Evolutionary conservation across 2,113 vertebrate species (phyloP), one percentile per base, ranked within the genome.

Genomic region (Bagarius yarrelli): DNA sequence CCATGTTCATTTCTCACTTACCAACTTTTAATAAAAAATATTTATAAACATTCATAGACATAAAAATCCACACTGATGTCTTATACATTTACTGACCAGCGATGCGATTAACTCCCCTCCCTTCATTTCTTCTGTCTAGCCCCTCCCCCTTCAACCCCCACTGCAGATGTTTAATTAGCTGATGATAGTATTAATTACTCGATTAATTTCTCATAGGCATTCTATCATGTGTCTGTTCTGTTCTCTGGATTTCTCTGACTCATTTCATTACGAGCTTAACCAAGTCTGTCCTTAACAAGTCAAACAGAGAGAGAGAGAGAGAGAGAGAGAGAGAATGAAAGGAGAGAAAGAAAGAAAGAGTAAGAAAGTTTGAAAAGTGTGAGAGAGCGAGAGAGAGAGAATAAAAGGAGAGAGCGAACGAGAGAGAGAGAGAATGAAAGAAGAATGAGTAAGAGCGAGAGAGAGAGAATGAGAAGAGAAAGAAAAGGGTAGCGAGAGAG

Each of bases 151-250:
- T 44, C 57, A 5, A 23, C 52, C 6, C 64, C 67, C n/a, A 30
- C 5, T 60, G 47, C 71, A 75, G 82, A 75, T 78, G 44, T 84
- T 66, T 83, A 77, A 86, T 86, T 84, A 84, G 69, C 69, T 61
- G 53, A 78, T 44, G 36, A 80, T 71, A 76, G 27, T 75, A 86
- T 82, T 84, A 84, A 84, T 84, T 84, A 81, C 63, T 81, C 47
- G n/a, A 61, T 76, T 76, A 63, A 76, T 81, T 81, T 61, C 64
- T 78, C 59, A 71, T 63, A 78, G 59, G 25, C 50, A 55, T 52
- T 83, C 66, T 34, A 70, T 83, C 67, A 83, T 69, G 56, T 36
- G 36, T 55, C 72, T 70, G 83, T 69, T 73, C 56, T 55, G 36
- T 78, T 74, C 56, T 69, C 63, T 47, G 60, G 32, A 56, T 69